phyloP scores from a whole-genome alignment of 2,113 vertebrate species.

The Apodemus speciosus region DNA sequence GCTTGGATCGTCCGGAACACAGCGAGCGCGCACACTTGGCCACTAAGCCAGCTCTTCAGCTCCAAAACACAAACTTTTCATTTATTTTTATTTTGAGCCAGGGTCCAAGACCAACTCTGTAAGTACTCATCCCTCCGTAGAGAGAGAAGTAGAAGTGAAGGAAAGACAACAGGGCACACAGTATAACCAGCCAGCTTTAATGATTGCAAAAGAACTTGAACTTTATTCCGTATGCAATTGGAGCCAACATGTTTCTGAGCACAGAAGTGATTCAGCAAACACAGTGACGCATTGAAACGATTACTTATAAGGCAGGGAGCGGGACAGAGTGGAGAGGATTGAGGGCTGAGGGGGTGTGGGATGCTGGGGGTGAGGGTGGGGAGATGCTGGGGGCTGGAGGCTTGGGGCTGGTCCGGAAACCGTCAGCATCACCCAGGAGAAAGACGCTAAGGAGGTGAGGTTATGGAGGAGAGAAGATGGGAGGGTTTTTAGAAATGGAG shows the following conservation, averaged over 20 bases:
- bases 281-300: constrained; percentile 19
- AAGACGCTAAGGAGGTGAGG: constrained; percentile 13
- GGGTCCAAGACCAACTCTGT: background rate
- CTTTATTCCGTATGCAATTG: constrained; percentile 61
- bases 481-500: constrained; percentile 16
- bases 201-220: constrained; percentile 62
- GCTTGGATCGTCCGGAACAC: background rate
- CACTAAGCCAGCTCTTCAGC: background rate
- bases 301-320: background rate
- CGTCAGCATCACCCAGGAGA: background rate
- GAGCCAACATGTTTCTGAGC: constrained; percentile 62
- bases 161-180: background rate
- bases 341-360: too few species aligned
- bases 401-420: background rate
- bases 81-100: background rate
- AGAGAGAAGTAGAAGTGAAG: background rate
- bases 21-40: background rate
- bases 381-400: background rate
- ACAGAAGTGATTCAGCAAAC: constrained; percentile 51
- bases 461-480: constrained; percentile 19
- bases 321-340: background rate
- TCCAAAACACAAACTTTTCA: background rate
- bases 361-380: background rate
- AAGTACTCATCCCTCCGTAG: background rate
- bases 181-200: background rate